Conservation (phyloP, 2,888 invertebrate genomes). For the Noctua pronuba region DNA sequence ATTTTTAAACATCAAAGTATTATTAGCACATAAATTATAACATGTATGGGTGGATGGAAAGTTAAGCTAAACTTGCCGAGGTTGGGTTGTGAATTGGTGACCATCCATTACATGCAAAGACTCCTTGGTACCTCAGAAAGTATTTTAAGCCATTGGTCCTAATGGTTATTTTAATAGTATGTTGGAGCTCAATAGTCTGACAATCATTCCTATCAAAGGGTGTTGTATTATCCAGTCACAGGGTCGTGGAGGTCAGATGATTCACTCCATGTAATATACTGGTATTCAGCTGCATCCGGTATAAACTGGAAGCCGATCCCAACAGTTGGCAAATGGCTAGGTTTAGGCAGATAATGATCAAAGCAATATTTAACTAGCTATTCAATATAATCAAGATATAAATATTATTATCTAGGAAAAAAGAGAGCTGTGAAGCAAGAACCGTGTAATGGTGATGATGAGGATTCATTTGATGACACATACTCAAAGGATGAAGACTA, state of each 20-base stretch:
- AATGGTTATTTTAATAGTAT: not conserved
- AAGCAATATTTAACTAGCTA: not conserved
- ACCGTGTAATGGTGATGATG: constrained; percentile 74
- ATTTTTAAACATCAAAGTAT: too few species aligned
- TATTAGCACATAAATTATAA: too few species aligned
- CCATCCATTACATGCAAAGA: too few species aligned
- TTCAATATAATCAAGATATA: not conserved
- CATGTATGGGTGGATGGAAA: too few species aligned
- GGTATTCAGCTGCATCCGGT: not conserved
- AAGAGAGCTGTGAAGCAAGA: constrained; percentile 78
- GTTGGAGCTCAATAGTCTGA: too few species aligned
- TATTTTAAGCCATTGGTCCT: not conserved
- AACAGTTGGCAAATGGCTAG: not conserved
- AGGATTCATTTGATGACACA: constrained; percentile 71
- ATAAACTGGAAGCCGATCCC: not conserved
- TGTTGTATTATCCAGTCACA: too few species aligned
- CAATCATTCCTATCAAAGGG: too few species aligned
- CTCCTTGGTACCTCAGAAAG: too few species aligned
- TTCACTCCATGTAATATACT: too few species aligned
- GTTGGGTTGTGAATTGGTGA: too few species aligned
- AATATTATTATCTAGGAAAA: constrained; percentile 70
- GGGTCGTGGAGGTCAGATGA: too few species aligned
- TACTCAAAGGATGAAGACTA: constrained; percentile 72
- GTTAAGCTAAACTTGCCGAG: too few species aligned
- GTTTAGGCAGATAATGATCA: not conserved